Percentiles rank a stretch among this genome's conserved stretches.
phyloP scores from a whole-genome alignment of 2,888 invertebrate genomes.

The Microctonus brassicae region DNA sequence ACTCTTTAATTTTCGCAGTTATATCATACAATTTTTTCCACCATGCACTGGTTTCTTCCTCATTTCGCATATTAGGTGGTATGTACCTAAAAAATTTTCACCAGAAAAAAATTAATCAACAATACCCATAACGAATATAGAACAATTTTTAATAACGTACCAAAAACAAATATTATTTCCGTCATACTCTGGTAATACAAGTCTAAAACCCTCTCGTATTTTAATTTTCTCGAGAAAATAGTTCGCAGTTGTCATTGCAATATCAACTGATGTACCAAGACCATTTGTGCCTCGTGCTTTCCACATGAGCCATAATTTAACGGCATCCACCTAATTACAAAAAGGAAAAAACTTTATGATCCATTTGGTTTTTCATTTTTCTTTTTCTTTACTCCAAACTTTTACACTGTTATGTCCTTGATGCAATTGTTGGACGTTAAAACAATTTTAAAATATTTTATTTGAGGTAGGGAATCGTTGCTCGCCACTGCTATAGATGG shows the following conservation, averaged over 20 bases:
- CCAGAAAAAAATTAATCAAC: background rate
- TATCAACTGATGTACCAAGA: slow-evolving; percentile 75
- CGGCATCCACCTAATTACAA: slow-evolving; percentile 78
- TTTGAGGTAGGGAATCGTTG: too few species aligned
- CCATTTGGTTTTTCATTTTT: background rate
- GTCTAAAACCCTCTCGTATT: slow-evolving; percentile 73
- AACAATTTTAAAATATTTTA: too few species aligned
- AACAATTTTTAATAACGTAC: slow-evolving; percentile 74
- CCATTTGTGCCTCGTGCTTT: slow-evolving; percentile 81
- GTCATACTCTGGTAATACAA: slow-evolving; percentile 76
- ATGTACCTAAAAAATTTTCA: slow-evolving; percentile 71
- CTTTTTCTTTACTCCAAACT: background rate
- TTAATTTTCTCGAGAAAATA: slow-evolving; percentile 73
- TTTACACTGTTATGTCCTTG: too few species aligned
- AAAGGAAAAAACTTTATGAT: background rate
- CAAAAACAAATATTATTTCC: slow-evolving; percentile 93
- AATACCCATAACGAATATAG: background rate
- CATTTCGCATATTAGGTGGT: slow-evolving; percentile 70
- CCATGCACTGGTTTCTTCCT: slow-evolving; percentile 71
- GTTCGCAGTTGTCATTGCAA: slow-evolving; percentile 75
- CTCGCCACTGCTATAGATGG: too few species aligned
- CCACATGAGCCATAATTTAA: slow-evolving; percentile 95
- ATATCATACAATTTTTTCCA: slow-evolving; percentile 71
- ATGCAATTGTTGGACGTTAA: too few species aligned
- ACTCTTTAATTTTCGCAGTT: slow-evolving; percentile 81